phyloP scores from a whole-genome alignment of 2,888 invertebrate species.

The Drosophila testacea region DNA sequence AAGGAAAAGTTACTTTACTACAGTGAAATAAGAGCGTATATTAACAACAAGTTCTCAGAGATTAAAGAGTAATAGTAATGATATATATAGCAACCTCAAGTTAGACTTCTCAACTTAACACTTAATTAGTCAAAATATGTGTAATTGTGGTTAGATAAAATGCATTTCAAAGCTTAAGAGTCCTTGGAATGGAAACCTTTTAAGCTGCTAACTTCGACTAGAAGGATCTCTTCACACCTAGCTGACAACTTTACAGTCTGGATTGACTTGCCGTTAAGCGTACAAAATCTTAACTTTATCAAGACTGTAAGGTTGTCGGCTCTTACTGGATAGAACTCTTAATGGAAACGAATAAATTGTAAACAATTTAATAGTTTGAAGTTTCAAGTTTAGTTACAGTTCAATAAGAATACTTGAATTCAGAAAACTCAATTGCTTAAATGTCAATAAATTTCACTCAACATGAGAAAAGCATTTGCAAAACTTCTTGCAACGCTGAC shows the following conservation, averaged over 20 bases:
- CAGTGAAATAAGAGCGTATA: neutral
- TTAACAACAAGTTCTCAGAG: neutral
- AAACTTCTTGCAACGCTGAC: neutral
- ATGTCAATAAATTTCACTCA: slow-evolving; percentile 4
- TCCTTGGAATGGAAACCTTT: neutral
- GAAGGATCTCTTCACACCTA: no score
- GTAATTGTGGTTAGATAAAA: slow-evolving; percentile 3
- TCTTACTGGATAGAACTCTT: neutral
- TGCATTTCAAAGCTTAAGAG: neutral
- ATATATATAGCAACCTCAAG: neutral
- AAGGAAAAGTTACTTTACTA: slow-evolving; percentile 28
- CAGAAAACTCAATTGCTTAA: neutral
- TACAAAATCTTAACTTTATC: no score
- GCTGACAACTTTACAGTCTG: no score
- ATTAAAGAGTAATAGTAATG: no score
- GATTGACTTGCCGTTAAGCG: no score
- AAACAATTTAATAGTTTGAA: neutral
- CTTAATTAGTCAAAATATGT: slow-evolving; percentile 1
- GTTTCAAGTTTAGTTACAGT: neutral
- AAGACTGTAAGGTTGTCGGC: no score
- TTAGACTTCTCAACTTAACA: neutral
- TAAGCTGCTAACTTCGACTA: no score
- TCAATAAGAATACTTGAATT: neutral
- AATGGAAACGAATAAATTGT: neutral
- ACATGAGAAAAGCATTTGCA: slow-evolving; percentile 1